Base-by-base conservation (phyloP, 1,140 invertebrate genomes). In the Drosophila lini region DNA sequence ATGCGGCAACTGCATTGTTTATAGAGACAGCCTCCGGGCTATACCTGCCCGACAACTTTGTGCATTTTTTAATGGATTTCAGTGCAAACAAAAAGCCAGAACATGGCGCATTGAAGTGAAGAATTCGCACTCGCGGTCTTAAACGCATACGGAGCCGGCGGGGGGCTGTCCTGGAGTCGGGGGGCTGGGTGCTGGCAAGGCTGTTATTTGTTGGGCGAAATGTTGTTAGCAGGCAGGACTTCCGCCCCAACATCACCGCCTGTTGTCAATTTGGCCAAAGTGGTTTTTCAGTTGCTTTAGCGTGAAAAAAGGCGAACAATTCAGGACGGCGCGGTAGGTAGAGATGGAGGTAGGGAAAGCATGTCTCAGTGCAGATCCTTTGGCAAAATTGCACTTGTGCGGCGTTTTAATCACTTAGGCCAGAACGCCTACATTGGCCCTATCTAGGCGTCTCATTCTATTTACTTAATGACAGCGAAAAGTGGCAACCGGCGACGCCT, bases 211-310 rank as follows among this genome's bases (percentile, higher is more conserved):
- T 78, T 63, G 55, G 65, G 61, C 61, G 48, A 88, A 86, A 88
- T 78, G 80, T 68, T 80, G 84, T 89, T 88, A 84, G 69, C 71
- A 82, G 83, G 76, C 81, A 86, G 80, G 76, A 86, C 80, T 71
- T 82, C 70, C 78, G 74, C 61, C 57, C 60, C 32, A 28, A 32
- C 38, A 64, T 32, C 70, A 59, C 25, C 36, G 44, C 42, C 53
- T 80, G 85, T 90, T 88, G 90, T 91, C 90, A 91, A 91, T 91
- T 91, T 89, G 81, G 86, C 86, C 86, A 91, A 91, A 91, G 90
- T 91, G 90, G 86, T 91, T 91, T 91, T 91, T 91, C 90, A 91
- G 90, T 85, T 91, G 90, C 86, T 91, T 91, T 90, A 90, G 76
- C 90, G 83, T 85, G 81, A 83, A 91, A 91, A 91, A 91, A 71